Percentiles rank a stretch among this genome's conserved stretches.
Evolutionary conservation across 2,113 vertebrate genomes (phyloP).

Genomic region (Dicaeum eximium): DNA sequence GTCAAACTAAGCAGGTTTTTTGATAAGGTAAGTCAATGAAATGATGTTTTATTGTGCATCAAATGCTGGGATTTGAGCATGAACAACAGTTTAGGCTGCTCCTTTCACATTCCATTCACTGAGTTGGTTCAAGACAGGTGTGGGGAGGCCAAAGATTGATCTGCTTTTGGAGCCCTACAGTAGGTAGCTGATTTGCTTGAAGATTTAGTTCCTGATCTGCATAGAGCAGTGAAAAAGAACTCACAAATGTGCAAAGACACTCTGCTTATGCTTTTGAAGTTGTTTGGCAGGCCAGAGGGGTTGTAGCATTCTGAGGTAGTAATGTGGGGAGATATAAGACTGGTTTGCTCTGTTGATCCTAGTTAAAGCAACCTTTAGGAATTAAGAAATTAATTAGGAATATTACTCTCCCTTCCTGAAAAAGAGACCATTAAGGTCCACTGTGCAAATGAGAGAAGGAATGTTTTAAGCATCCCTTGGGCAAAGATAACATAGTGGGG

Average conservation of each 20-base stretch:
- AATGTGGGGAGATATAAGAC: neutral
- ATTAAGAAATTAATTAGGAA: neutral
- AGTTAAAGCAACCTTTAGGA: neutral
- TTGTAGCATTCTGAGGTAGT: neutral
- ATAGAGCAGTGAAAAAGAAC: neutral
- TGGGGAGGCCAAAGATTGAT: neutral
- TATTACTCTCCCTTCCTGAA: neutral
- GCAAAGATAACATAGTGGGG: neutral
- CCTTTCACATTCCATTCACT: neutral
- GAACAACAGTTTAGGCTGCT: neutral
- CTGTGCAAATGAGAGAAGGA: neutral
- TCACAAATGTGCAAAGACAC: neutral
- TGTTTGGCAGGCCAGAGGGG: neutral
- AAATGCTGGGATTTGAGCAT: neutral
- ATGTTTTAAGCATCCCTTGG: neutral
- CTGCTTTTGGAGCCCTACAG: neutral
- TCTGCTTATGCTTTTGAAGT: neutral
- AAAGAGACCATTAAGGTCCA: neutral
- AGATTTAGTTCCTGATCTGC: neutral
- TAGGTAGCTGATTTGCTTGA: neutral
- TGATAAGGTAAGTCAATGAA: constrained; percentile 87
- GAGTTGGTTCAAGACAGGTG: neutral
- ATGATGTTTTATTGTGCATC: neutral
- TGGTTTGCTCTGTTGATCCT: neutral
- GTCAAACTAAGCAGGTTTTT: constrained; percentile 97